Base-by-base conservation (phyloP, 1,140 invertebrate species). In the Delia radicum region DNA sequence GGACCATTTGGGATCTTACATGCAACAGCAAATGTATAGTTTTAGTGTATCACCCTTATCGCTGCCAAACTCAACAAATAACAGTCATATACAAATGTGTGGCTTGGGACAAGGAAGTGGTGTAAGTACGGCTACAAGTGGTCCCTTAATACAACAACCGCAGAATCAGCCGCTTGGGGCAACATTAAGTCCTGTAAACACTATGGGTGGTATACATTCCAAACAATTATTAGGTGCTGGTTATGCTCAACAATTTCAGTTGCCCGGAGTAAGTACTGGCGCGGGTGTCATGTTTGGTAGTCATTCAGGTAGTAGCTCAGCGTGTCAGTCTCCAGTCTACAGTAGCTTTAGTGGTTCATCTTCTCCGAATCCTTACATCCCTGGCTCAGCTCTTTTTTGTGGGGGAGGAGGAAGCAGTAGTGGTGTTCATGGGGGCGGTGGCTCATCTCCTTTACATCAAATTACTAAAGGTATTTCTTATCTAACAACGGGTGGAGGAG, bases 401-500 rank as follows among this genome's bases (percentile, higher is more conserved):
- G 75, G 79, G 10, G n/a, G n/a, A n/a, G 77, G 69, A 28, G 71
- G 74, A 13, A 73, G 28, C 62, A 75, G 33, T 10, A 65, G 42
- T 48, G 74, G 67, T 0, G 62, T 55, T 46, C 74, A 31, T 12
- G 72, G 74, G 46, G 78, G 63, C 1, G 82, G 81, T 6, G 79
- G 74, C 10, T 80, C 82, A 2, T 86, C 85, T 0, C 85, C 85
- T 4, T 77, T 86, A 26, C 85, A 86, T 78, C 85, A 86, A 78
- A 86, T 86, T 21, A 86, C 85, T 27, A 86, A 85, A 81, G 90
- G 90, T 24, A 88, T 92, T 12, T 91, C 90, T 61, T 90, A 88
- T 55, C 79, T 91, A 12, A 91, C 90, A 79, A 91, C 90, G 0
- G 78, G 83, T 7, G 88, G 89, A 5, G 90, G 92, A 21, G 91